These are phyloP conservation scores for Chlamydotis undulata DNA, from an alignment of 2,113 vertebrate species.

Conservation along the genomic window DNA sequence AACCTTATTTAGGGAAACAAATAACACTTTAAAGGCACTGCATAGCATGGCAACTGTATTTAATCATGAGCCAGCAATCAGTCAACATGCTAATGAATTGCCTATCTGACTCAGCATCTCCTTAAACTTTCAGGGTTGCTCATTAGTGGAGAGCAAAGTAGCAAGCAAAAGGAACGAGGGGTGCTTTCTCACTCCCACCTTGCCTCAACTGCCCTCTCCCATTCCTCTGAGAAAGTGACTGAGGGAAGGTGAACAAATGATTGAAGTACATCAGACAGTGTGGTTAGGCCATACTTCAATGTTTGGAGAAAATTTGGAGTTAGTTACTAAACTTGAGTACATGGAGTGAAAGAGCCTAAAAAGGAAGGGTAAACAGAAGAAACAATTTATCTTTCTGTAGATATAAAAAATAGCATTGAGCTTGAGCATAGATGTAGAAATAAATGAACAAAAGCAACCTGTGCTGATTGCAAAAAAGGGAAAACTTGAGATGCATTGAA, in stretches of 20 bases:
- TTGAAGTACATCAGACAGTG: background rate
- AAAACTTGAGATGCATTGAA: background rate
- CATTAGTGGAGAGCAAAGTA: background rate
- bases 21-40: background rate
- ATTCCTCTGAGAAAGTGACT: constrained; percentile 7
- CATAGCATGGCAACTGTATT: constrained; percentile 37
- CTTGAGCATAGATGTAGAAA: background rate
- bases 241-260: background rate
- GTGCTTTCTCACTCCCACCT: background rate
- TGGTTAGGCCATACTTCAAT: background rate
- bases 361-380: background rate
- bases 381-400: background rate
- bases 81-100: background rate
- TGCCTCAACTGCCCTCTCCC: background rate
- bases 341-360: background rate
- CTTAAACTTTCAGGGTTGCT: background rate
- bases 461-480: background rate
- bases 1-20: background rate
- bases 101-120: constrained; percentile 5
- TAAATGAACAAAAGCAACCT: background rate
- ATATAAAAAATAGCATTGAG: background rate
- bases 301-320: background rate
- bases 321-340: background rate
- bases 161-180: background rate
- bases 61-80: constrained; percentile 12